Base-by-base conservation (phyloP, 1,140 invertebrate species). In the Scaptomyza graminum region DNA sequence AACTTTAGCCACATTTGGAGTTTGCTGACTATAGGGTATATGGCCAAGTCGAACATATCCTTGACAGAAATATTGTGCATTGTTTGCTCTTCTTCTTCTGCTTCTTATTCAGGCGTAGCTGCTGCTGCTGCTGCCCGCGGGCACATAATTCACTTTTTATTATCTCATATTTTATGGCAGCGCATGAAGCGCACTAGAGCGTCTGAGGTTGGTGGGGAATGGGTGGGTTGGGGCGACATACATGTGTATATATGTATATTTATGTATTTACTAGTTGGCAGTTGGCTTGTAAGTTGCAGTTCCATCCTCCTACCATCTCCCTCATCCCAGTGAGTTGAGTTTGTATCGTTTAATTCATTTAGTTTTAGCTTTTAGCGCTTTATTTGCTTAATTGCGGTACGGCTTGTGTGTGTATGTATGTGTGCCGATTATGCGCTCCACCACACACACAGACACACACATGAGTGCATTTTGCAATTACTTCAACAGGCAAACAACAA, bases 121-220 rank as follows among this genome's bases (percentile, higher is more conserved):
- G 56, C 49, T 54, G 46, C 39, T 51, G 47, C 25, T 66, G 44
- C 15, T 65, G 69, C 65, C 46, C 52, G 64, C 62, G 50, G 54
- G 76, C 74, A 64, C 81, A 84, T 84, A 84, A 84, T 84, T 84
- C 82, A 84, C 81, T 84, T 84, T 84, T 84, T 84, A 84, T 84
- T 85, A 85, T 84, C 77, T 85, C 81, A 80, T 84, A 84, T 84
- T 84, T 76, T 76, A 73, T 68, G 57, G 54, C 79, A 73, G 55
- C 49, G 68, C 55, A 66, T 63, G 65, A 63, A 70, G 56, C 37
- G 22, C 37, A 62, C 43, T 16, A 56, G 50, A 55, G 43, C 16
- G 37, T 6, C 15, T 12, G 15, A 16, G 15, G 6, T 16, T 18
- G 31, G 18, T 3, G 18, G 18, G 18, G 18, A 22, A 22, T 39